Conservation (phyloP, 2,888 invertebrate species). For the Dynastes maya region DNA sequence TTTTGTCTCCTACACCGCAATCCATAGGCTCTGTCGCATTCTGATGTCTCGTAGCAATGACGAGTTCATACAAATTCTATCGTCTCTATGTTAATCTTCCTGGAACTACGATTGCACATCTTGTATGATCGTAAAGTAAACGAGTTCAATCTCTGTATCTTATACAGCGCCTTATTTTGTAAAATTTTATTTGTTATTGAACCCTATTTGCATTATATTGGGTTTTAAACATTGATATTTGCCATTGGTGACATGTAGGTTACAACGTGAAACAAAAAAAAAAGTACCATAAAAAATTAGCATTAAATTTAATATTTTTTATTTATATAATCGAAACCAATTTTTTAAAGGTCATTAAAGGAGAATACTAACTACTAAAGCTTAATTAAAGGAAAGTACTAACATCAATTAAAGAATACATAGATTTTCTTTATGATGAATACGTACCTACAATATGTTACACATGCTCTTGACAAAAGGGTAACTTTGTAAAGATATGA, state of each 20-base stretch:
- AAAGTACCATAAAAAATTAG: background rate
- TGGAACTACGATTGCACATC: too few relatives aligned
- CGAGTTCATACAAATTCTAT: background rate
- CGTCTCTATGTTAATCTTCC: too few relatives aligned
- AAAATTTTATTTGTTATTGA: too few relatives aligned
- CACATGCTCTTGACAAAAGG: too few relatives aligned
- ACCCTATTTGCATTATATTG: too few relatives aligned
- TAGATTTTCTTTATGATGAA: background rate
- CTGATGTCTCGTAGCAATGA: background rate
- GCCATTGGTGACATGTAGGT: background rate
- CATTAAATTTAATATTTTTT: background rate
- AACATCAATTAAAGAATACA: background rate
- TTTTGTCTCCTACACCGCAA: background rate
- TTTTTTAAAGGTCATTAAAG: background rate
- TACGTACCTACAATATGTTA: too few relatives aligned
- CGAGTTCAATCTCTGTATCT: too few relatives aligned
- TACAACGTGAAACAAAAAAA: background rate
- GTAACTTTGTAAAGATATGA: too few relatives aligned
- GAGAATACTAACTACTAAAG: too few relatives aligned
- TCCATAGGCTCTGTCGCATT: background rate
- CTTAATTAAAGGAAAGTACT: background rate
- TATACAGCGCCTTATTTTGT: too few relatives aligned
- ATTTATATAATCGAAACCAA: background rate
- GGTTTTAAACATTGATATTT: too few relatives aligned
- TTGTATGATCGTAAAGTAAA: too few relatives aligned